A percentile compares a stretch with the other conserved stretches of the same genome.
Conservation (phyloP, 2,888 invertebrate genomes). For the Rotaria socialis region DNA sequence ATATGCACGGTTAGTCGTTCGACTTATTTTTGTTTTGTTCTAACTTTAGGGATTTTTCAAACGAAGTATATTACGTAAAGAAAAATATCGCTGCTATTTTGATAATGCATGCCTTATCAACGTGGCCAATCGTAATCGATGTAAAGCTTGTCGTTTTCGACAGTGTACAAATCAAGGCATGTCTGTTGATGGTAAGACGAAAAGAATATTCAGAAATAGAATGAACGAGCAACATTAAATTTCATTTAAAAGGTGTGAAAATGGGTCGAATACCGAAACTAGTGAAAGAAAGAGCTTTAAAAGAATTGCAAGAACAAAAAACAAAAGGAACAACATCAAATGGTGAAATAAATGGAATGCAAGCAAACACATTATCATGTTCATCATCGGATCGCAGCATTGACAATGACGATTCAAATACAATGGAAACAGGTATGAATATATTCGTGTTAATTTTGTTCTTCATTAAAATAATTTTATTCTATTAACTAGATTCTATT, state of each 20-base stretch:
- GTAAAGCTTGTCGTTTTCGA: slow-evolving; percentile 45
- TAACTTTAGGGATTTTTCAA: slow-evolving; percentile 42
- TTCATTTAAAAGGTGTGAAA: background rate
- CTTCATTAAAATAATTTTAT: background rate
- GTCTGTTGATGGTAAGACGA: slow-evolving; percentile 37
- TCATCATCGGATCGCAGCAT: background rate
- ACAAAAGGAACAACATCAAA: background rate
- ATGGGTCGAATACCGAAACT: slow-evolving; percentile 47
- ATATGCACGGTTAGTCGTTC: background rate
- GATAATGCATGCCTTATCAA: slow-evolving; percentile 40
- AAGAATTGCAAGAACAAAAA: slow-evolving; percentile 33
- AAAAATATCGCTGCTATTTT: slow-evolving; percentile 44
- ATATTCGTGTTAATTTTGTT: background rate
- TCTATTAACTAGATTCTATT: background rate
- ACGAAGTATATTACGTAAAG: slow-evolving; percentile 41
- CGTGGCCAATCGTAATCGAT: slow-evolving; percentile 42
- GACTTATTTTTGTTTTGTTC: too few relatives aligned
- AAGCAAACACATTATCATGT: background rate
- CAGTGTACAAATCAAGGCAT: slow-evolving; percentile 42
- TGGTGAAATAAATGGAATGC: background rate
- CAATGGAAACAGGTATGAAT: background rate
- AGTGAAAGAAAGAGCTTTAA: slow-evolving; percentile 40
- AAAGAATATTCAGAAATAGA: background rate
- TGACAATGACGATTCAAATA: background rate
- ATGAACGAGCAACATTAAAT: too few relatives aligned